phyloP scores from a whole-genome alignment of 2,797 vertebrate genomes.

The Merluccius polli region DNA sequence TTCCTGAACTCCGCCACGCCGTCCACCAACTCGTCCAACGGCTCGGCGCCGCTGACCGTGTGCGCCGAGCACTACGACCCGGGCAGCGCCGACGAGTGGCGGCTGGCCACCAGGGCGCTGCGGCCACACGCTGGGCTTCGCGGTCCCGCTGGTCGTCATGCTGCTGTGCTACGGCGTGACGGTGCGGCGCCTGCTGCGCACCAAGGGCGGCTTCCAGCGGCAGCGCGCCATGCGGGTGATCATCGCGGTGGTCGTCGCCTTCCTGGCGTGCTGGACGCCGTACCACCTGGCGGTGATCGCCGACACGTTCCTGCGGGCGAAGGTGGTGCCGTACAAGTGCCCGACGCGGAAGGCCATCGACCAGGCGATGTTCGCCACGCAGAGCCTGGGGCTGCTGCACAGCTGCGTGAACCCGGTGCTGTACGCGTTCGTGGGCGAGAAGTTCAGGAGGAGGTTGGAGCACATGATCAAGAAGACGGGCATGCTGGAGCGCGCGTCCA shows the following conservation, averaged over 20 bases:
- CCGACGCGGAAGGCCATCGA: slow-evolving; percentile 46
- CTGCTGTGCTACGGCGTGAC: slow-evolving; percentile 65
- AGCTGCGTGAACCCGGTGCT: slow-evolving; percentile 70
- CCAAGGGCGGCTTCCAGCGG: slow-evolving; percentile 61
- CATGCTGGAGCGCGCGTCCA: slow-evolving; percentile 4
- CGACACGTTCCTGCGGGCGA: slow-evolving; percentile 59
- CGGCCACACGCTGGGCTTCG: slow-evolving; percentile 66
- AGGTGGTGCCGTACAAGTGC: slow-evolving; percentile 51
- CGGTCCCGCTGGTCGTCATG: slow-evolving; percentile 67
- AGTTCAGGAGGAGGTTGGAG: slow-evolving; percentile 54
- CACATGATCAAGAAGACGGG: slow-evolving; percentile 46
- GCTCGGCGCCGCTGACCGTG: background rate
- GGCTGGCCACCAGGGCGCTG: slow-evolving; percentile 59
- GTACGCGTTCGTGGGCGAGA: slow-evolving; percentile 70
- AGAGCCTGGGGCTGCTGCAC: slow-evolving; percentile 69
- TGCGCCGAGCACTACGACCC: slow-evolving; percentile 53
- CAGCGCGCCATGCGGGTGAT: slow-evolving; percentile 71
- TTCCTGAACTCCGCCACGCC: slow-evolving; percentile 37
- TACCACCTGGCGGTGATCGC: slow-evolving; percentile 64
- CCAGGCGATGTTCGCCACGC: slow-evolving; percentile 58
- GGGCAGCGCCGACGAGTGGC: slow-evolving; percentile 45
- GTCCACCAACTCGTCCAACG: background rate
- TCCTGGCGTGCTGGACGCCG: slow-evolving; percentile 70
- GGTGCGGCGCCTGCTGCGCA: slow-evolving; percentile 55
- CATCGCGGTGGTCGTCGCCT: slow-evolving; percentile 57